These are phyloP conservation scores for Anoplopoma fimbria DNA, from an alignment of 2,113 vertebrate species.

Conservation along the genomic window DNA sequence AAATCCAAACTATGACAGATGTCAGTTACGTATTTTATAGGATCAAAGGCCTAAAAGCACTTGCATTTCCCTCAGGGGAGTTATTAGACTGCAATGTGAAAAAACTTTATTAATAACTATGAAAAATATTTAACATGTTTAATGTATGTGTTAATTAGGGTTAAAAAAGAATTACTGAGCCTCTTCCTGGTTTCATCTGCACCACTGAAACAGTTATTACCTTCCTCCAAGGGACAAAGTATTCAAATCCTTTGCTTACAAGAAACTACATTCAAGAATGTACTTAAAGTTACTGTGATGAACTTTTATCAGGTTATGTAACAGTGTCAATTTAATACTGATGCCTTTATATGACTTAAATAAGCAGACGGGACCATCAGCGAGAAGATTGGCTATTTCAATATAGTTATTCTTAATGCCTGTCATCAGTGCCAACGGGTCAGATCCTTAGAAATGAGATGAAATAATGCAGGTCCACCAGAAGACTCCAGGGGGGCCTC, in stretches of 20 bases:
- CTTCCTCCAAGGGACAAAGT: not conserved
- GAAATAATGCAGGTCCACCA: no score
- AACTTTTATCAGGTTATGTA: not conserved
- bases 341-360: not conserved
- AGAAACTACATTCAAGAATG: not conserved
- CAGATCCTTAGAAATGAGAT: no score
- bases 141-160: not conserved
- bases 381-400: not conserved
- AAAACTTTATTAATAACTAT: not conserved
- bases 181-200: not conserved
- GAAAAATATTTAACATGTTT: not conserved
- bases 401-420: not conserved
- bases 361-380: not conserved
- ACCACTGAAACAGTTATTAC: not conserved
- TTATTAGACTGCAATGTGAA: not conserved
- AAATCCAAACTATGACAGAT: conserved; percentile 18
- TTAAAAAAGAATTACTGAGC: not conserved
- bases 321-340: not conserved
- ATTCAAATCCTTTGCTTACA: not conserved
- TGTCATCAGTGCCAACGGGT: not conserved
- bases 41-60: not conserved
- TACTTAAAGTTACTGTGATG: not conserved
- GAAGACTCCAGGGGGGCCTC: no score
- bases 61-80: not conserved
- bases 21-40: not conserved